phyloP scores from a whole-genome alignment of 2,113 vertebrate species.

The Solenodon paradoxus region DNA sequence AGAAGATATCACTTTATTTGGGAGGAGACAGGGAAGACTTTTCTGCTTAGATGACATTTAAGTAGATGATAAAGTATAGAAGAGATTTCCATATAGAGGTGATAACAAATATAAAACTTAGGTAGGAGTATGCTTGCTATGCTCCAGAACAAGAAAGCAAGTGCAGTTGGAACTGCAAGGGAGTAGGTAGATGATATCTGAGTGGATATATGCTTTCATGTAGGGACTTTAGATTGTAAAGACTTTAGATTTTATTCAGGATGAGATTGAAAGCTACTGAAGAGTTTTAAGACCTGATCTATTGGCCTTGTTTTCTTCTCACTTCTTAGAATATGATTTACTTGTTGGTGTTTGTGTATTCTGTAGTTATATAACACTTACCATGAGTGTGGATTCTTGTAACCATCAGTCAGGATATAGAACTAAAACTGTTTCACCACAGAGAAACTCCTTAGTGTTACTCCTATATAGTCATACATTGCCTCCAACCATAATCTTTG shows the following conservation, averaged over 20 bases:
- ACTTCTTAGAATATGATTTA: constrained; percentile 10
- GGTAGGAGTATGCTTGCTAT: neutral
- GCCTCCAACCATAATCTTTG: neutral
- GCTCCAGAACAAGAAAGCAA: neutral
- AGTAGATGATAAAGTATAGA: neutral
- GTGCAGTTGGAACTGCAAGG: neutral
- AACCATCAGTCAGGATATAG: neutral
- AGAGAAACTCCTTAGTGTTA: neutral
- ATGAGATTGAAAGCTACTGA: neutral
- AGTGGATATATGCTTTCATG: neutral
- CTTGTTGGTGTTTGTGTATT: neutral
- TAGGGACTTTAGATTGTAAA: neutral
- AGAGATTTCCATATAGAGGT: neutral
- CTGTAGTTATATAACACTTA: neutral
- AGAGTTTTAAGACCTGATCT: constrained; percentile 24
- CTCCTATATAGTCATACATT: neutral
- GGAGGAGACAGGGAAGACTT: neutral
- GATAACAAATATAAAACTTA: neutral
- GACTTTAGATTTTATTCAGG: constrained; percentile 1
- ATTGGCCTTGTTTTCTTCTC: neutral
- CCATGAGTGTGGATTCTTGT: neutral
- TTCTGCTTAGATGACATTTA: neutral
- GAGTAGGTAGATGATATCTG: neutral
- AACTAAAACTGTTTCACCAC: neutral
- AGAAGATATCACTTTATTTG: neutral